These are phyloP conservation scores for Erythrocercus mccallii DNA, from an alignment of 2,113 vertebrate species.

Conservation along the genomic window DNA sequence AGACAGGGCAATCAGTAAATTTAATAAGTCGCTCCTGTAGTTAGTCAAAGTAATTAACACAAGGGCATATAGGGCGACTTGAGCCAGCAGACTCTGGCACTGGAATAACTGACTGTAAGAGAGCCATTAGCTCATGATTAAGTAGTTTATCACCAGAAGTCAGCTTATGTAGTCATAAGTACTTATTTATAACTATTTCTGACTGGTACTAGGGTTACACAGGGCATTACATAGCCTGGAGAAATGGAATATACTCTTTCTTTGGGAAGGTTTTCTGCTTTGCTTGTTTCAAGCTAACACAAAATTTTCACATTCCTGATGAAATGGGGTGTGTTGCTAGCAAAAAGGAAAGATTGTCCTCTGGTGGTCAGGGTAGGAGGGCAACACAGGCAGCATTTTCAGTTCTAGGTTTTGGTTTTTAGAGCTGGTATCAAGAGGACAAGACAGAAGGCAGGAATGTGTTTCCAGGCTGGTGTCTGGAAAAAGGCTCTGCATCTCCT, in stretches of 20 bases:
- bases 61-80: constrained; percentile 46
- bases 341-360: neutral
- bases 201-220: neutral
- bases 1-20: constrained; percentile 65
- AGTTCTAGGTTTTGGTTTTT: neutral
- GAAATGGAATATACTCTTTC: neutral
- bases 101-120: constrained; percentile 26
- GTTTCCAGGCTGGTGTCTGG: neutral
- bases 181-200: constrained; percentile 49
- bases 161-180: neutral
- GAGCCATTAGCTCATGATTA: constrained; percentile 61
- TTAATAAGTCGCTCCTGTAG: constrained; percentile 69
- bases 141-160: constrained; percentile 59
- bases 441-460: neutral
- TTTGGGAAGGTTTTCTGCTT: neutral
- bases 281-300: neutral
- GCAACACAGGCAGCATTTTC: neutral
- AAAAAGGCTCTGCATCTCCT: neutral
- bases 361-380: neutral
- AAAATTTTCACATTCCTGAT: neutral
- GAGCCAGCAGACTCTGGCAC: constrained; percentile 35
- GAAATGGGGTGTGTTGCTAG: neutral
- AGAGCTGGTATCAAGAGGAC: neutral
- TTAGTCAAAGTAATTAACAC: constrained; percentile 78
- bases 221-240: neutral